Evolutionary conservation across 2,113 vertebrate species (phyloP).

Genomic region (Leptosomus discolor): DNA sequence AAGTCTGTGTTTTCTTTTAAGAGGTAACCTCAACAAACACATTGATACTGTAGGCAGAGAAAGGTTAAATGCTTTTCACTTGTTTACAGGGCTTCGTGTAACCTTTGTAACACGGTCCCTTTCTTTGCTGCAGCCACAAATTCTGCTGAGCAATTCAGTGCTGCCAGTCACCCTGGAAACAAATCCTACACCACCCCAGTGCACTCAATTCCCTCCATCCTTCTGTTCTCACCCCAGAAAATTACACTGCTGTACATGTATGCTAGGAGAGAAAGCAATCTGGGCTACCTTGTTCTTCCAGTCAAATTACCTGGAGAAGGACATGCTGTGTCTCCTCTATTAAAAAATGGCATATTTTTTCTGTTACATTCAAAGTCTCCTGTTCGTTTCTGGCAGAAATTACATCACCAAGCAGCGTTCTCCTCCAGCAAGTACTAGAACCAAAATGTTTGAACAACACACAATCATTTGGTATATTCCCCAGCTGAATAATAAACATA

Average conservation of each 20-base stretch:
- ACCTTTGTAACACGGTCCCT: background rate
- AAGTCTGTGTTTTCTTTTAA: background rate
- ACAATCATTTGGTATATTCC: background rate
- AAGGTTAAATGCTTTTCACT: background rate
- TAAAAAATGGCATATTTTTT: constrained; percentile 76
- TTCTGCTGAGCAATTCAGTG: background rate
- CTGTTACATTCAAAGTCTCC: constrained; percentile 64
- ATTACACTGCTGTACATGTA: background rate
- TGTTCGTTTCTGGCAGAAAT: constrained; percentile 78
- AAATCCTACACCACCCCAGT: background rate
- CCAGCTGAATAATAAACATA: background rate
- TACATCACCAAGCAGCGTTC: constrained; percentile 80
- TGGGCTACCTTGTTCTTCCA: background rate
- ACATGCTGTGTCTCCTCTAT: constrained; percentile 65
- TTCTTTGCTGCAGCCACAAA: background rate
- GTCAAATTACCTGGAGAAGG: constrained; percentile 77
- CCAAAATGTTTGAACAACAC: background rate
- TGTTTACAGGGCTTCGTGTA: background rate
- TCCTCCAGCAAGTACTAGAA: constrained; percentile 84
- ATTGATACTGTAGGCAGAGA: background rate
- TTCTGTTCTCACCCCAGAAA: background rate
- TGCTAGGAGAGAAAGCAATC: background rate
- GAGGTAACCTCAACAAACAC: background rate
- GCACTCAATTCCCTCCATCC: background rate
- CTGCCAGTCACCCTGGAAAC: background rate